Evolutionary conservation across 2,888 invertebrate species (phyloP).

Genomic region (Melangyna quadrimaculata): DNA sequence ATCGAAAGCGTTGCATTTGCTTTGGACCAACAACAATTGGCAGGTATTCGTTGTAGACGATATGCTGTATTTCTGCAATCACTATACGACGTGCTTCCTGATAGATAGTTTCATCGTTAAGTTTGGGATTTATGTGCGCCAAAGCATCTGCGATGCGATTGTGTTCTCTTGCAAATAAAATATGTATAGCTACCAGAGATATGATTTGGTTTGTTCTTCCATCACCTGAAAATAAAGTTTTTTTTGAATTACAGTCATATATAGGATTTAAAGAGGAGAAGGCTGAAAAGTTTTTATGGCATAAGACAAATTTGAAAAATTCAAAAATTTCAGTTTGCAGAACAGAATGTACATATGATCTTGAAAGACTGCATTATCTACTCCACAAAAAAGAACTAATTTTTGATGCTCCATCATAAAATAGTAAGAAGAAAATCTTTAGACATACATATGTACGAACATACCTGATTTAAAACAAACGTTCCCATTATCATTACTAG

Average conservation of each 20-base stretch:
- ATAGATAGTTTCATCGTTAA: constrained; percentile 88
- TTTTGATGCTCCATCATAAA: too few relatives aligned
- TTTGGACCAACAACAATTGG: constrained; percentile 87
- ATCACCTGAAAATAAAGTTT: constrained; percentile 83
- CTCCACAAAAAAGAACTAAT: too few relatives aligned
- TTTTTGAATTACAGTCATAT: not conserved
- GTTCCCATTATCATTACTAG: constrained; percentile 82
- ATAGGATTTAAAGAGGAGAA: not conserved
- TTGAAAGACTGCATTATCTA: too few relatives aligned
- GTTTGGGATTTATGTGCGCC: constrained; percentile 86
- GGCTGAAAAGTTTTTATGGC: too few relatives aligned
- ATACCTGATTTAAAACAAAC: constrained; percentile 84
- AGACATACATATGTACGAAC: too few relatives aligned
- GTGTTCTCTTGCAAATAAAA: constrained; percentile 89
- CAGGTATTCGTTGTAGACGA: constrained; percentile 90
- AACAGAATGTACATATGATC: too few relatives aligned
- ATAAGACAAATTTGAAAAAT: too few relatives aligned
- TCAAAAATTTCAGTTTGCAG: too few relatives aligned
- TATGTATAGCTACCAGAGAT: constrained; percentile 88
- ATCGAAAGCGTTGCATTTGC: constrained; percentile 85
- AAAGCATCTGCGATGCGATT: constrained; percentile 88
- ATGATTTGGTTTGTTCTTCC: constrained; percentile 89
- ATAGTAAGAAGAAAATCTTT: too few relatives aligned
- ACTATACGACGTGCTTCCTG: constrained; percentile 88
- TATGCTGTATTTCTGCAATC: constrained; percentile 89